Conservation (phyloP, 2,888 invertebrate genomes). For the Volucella bombylans region DNA sequence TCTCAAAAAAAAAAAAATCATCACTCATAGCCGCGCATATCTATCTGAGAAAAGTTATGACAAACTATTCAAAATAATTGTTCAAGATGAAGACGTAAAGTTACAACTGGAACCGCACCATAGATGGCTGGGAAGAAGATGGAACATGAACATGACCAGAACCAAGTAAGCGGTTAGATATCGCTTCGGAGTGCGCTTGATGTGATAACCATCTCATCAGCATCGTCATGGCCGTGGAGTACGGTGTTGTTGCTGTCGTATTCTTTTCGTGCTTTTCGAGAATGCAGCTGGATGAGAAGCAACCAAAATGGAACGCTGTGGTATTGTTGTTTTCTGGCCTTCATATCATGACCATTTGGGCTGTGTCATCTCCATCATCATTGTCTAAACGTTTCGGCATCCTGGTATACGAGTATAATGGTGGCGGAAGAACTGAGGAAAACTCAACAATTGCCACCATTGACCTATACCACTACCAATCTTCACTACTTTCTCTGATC, state of each 20-base stretch:
- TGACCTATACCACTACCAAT: slow-evolving; percentile 71
- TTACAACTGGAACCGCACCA: slow-evolving; percentile 20
- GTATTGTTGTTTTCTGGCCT: slow-evolving; percentile 30
- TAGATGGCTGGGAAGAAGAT: slow-evolving; percentile 7
- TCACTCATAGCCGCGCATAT: slow-evolving; percentile 54
- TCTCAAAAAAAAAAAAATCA: slow-evolving; percentile 47
- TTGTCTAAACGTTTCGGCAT: slow-evolving; percentile 55
- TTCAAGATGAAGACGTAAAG: slow-evolving; percentile 69
- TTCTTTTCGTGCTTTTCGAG: slow-evolving; percentile 1
- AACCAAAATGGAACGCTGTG: slow-evolving; percentile 61
- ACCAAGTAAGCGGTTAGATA: slow-evolving; percentile 63
- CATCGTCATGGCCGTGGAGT: slow-evolving; percentile 21
- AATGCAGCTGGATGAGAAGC: slow-evolving; percentile 56
- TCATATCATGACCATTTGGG: slow-evolving; percentile 36
- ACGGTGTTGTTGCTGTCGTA: slow-evolving; percentile 5
- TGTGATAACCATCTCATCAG: slow-evolving; percentile 66
- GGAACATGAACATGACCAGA: slow-evolving; percentile 64
- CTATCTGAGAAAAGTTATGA: slow-evolving; percentile 65
- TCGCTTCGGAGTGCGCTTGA: slow-evolving; percentile 63
- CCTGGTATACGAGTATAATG: not conserved
- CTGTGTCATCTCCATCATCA: slow-evolving; percentile 68
- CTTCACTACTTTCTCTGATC: slow-evolving; percentile 74
- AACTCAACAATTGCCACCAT: slow-evolving; percentile 69
- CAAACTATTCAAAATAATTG: slow-evolving; percentile 64
- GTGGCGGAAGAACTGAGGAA: slow-evolving; percentile 45